Base-by-base conservation (phyloP, 2,888 invertebrate species). In the Tetranychus piercei region DNA sequence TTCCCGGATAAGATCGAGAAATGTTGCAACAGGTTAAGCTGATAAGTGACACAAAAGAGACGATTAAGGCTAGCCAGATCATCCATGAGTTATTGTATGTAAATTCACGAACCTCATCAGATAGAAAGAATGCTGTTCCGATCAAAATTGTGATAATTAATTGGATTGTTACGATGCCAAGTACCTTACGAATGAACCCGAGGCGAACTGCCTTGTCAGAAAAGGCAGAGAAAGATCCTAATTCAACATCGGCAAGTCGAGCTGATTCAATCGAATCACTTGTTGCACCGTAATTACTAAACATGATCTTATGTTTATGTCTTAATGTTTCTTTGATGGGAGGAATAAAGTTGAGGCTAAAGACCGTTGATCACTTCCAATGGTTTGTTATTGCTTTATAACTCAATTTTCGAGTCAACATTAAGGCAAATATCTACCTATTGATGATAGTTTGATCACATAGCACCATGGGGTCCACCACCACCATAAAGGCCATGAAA, bases 1-100 rank as follows among this genome's bases (percentile, higher is more conserved):
- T 96, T 82, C 87, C 86, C 0, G 95, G 95, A 44, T 89, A 87
- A 78, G 88, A 88, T 73, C 95, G 87, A 44, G 95, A 87, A 94
- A 55, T 55, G 55, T 55, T 55, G 3, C 55, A 55, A 55, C 55
- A 55, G 15, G 55, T 55, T 9, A 55, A 15, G 15, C 55, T 55
- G 9, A 55, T 55, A 9, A 55, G 81, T 94, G 89, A 86, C 1
- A 91, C 88, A 78, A 95, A 83, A 76, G 89, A 87, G 72, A 88
- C 80, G 3, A 82, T 87, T 8, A 74, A 34, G 8, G 74, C 9
- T 15, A 69, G 1, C 18, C n/a, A 22, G n/a, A 76, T 20, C 4
- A 74, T 18, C 75, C 76, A 75, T 23, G 83, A 80, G 80, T 90
- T 86, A 0, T 67, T 1, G 0, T 72, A 78, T 0, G 88, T 88